Percentiles rank a stretch among this genome's conserved stretches.
These are phyloP conservation scores for Cassiopea andromeda DNA, from an alignment of 30 jellyfish, hydroid and myxozoan species.

Conservation along the genomic window DNA sequence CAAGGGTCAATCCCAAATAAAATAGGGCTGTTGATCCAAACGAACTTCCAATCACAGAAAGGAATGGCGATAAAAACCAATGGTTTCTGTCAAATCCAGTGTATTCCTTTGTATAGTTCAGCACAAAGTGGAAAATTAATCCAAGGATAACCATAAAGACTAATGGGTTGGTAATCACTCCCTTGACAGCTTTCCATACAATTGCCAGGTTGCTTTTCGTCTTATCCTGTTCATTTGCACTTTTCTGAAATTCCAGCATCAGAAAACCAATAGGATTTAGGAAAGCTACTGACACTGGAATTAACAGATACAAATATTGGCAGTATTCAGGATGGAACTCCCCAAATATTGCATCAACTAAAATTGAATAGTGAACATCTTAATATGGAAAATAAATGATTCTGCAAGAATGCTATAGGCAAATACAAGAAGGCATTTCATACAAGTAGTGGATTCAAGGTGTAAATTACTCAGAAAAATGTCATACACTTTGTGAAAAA, in stretches of 20 bases:
- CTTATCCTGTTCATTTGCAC: slow-evolving; percentile 18
- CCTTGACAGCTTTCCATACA: slow-evolving; percentile 61
- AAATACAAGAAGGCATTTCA: too few species aligned
- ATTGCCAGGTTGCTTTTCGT: slow-evolving; percentile 24
- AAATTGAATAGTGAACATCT: too few species aligned
- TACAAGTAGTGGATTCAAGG: too few species aligned
- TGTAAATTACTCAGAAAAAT: too few species aligned
- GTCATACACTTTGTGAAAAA: too few species aligned
- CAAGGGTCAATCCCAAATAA: slow-evolving; percentile 81
- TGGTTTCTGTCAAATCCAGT: slow-evolving; percentile 13
- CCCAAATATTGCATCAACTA: slow-evolving; percentile 79
- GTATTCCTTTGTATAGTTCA: slow-evolving; percentile 17
- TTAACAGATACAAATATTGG: slow-evolving; percentile 79
- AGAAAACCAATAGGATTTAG: slow-evolving; percentile 88
- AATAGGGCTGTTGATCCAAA: slow-evolving; percentile 92
- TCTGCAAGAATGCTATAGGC: too few species aligned
- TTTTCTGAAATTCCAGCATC: slow-evolving; percentile 82
- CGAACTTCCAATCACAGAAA: slow-evolving; percentile 62
- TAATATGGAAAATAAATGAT: too few species aligned
- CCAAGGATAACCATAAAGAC: slow-evolving; percentile 88
- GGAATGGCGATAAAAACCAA: slow-evolving; percentile 63
- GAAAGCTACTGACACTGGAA: slow-evolving; percentile 84
- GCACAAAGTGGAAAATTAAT: slow-evolving; percentile 42
- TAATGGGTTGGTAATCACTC: slow-evolving; percentile 83
- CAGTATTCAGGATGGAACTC: slow-evolving; percentile 62